A percentile compares a stretch with the other conserved stretches of the same genome.
Evolutionary conservation across 2,113 vertebrate genomes (phyloP).

Genomic region (Manacus vitellinus): DNA sequence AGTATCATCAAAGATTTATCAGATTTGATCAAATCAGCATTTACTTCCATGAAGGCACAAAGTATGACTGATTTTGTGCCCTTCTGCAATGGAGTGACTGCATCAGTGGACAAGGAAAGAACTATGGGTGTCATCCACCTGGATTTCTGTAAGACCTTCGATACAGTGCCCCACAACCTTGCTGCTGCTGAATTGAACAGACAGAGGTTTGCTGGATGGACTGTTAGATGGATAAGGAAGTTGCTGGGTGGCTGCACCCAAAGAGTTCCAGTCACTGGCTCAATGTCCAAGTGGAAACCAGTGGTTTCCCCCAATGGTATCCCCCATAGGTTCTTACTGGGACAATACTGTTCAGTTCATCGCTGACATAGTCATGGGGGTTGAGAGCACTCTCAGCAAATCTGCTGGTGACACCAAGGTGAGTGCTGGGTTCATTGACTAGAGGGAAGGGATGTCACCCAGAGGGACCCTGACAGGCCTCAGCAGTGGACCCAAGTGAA

Average conservation of each 20-base stretch:
- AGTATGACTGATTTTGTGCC: not conserved
- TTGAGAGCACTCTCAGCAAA: not conserved
- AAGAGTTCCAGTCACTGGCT: not conserved
- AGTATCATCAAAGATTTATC: not conserved
- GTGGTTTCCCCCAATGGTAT: too few relatives aligned
- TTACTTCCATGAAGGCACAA: not conserved
- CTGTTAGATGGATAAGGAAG: not conserved
- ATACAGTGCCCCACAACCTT: not conserved
- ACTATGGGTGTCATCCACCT: not conserved
- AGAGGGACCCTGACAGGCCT: not conserved
- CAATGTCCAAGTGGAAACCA: not conserved
- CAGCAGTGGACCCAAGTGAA: not conserved
- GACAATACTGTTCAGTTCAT: not conserved
- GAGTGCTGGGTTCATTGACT: fast-evolving
- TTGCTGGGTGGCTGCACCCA: not conserved
- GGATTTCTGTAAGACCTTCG: not conserved
- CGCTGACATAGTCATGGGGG: not conserved
- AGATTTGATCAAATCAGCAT: not conserved
- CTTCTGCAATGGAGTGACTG: not conserved
- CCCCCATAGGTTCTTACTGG: not conserved
- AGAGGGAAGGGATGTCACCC: not conserved
- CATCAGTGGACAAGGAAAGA: not conserved
- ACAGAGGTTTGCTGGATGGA: not conserved
- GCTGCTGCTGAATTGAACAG: not conserved
- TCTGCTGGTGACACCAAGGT: not conserved